Percentiles rank a stretch among this genome's conserved stretches.
These are phyloP conservation scores for Melanostoma mellinum DNA, from an alignment of 2,888 invertebrate species.

Conservation along the genomic window DNA sequence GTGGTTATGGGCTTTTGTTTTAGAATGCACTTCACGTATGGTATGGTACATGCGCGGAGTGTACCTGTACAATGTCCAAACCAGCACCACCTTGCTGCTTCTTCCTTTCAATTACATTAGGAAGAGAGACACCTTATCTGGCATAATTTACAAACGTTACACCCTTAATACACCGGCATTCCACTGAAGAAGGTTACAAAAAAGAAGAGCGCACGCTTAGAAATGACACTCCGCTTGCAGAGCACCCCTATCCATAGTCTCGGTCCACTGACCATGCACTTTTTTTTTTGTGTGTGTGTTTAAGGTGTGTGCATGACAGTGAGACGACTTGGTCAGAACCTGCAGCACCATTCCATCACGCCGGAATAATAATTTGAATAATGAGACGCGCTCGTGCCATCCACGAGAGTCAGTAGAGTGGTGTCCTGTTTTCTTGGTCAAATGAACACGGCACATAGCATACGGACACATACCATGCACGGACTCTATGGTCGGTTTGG, in stretches of 20 bases:
- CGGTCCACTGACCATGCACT: conserved; percentile 56
- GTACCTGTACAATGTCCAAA: conserved; percentile 53
- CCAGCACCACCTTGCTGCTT: conserved; percentile 46
- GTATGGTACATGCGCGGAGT: conserved; percentile 53
- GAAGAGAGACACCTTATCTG: conserved; percentile 64
- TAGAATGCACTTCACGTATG: conserved; percentile 65
- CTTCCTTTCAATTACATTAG: conserved; percentile 60
- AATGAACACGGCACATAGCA: conserved; percentile 27
- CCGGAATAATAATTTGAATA: conserved; percentile 71
- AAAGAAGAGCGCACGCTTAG: conserved; percentile 21
- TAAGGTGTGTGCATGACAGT: conserved; percentile 65
- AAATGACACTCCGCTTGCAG: conserved; percentile 31
- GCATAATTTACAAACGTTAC: conserved; percentile 51
- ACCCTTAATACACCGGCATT: conserved; percentile 39
- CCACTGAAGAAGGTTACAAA: background rate
- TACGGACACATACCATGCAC: conserved; percentile 9
- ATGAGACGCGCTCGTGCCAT: conserved; percentile 71
- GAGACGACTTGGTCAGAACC: conserved; percentile 67
- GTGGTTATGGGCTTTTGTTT: conserved; percentile 31
- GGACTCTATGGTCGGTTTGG: conserved; percentile 34
- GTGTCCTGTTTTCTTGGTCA: conserved; percentile 70
- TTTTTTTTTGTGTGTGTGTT: background rate
- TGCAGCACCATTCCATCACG: conserved; percentile 72
- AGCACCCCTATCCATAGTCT: conserved; percentile 62
- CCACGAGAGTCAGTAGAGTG: conserved; percentile 44